Conservation (phyloP, 1,140 invertebrate species). For the Drosophila ercepeae region DNA sequence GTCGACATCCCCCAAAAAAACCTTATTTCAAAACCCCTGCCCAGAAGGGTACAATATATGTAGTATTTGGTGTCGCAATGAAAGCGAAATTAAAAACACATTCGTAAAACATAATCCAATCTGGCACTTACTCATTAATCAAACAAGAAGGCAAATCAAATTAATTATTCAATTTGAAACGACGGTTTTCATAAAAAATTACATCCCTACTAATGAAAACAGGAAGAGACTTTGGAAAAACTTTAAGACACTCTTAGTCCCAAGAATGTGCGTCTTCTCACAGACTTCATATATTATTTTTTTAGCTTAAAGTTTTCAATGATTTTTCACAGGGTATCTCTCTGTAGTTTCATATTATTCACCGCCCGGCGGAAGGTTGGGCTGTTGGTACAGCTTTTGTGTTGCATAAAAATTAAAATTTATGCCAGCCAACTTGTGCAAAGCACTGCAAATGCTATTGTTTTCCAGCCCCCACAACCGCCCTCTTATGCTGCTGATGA, state of each 20-base stretch:
- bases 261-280: background rate
- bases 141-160: background rate
- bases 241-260: background rate
- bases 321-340: conserved; percentile 1
- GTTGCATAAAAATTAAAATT: conserved; percentile 80
- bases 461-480: conserved; percentile 31
- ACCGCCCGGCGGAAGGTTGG: conserved; percentile 44
- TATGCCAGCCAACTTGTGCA: conserved; percentile 76
- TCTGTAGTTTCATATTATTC: conserved; percentile 1
- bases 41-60: conserved; percentile 3
- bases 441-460: conserved; percentile 77
- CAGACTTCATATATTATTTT: background rate
- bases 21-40: background rate
- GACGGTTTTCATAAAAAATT: background rate
- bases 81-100: conserved; percentile 44
- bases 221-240: background rate
- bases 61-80: conserved; percentile 1
- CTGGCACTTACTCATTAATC: background rate
- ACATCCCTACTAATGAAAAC: no score
- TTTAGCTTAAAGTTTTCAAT: background rate
- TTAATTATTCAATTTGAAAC: background rate
- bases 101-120: conserved; percentile 12
- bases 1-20: background rate
- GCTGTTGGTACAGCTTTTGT: conserved; percentile 69
- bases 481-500: conserved; percentile 1